Conservation (phyloP, 2,888 invertebrate genomes). For the Coecobrya sp. region DNA sequence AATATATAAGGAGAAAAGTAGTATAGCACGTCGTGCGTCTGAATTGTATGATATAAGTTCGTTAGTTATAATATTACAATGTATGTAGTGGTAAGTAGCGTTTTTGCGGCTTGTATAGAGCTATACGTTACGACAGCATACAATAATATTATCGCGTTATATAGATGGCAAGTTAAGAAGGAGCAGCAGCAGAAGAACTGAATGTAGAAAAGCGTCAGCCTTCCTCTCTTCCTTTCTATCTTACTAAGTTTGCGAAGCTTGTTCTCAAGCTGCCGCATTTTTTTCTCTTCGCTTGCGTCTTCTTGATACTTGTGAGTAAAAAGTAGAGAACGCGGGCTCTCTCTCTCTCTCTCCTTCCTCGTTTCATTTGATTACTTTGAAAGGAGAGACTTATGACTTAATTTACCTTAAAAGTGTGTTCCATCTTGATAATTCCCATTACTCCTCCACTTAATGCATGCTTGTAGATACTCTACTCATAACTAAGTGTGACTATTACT, state of each 20-base stretch:
- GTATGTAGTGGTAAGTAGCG: background rate
- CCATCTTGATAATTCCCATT: conserved; percentile 57
- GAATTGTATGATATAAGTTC: background rate
- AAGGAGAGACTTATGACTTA: conserved; percentile 83
- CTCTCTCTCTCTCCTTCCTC: conserved; percentile 14
- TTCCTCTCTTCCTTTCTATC: background rate
- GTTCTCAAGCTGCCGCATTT: conserved; percentile 32
- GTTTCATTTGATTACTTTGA: conserved; percentile 80
- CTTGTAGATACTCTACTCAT: conserved; percentile 44
- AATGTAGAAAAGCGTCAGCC: background rate
- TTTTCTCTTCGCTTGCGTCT: conserved; percentile 3
- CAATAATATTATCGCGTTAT: background rate
- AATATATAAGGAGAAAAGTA: conserved; percentile 22
- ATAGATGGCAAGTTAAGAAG: background rate
- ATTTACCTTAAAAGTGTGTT: conserved; percentile 81
- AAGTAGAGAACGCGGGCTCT: conserved; percentile 5
- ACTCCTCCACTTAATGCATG: conserved; percentile 51
- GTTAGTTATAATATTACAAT: background rate
- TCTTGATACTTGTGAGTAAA: too few relatives aligned
- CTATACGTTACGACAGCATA: background rate
- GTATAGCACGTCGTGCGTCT: background rate
- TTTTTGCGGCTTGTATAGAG: conserved; percentile 18
- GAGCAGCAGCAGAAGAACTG: conserved; percentile 1
- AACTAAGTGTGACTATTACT: conserved; percentile 45
- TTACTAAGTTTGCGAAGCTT: background rate